These are phyloP conservation scores for Paraplagusia blochii DNA, from an alignment of 2,113 vertebrate genomes.

Conservation along the genomic window DNA sequence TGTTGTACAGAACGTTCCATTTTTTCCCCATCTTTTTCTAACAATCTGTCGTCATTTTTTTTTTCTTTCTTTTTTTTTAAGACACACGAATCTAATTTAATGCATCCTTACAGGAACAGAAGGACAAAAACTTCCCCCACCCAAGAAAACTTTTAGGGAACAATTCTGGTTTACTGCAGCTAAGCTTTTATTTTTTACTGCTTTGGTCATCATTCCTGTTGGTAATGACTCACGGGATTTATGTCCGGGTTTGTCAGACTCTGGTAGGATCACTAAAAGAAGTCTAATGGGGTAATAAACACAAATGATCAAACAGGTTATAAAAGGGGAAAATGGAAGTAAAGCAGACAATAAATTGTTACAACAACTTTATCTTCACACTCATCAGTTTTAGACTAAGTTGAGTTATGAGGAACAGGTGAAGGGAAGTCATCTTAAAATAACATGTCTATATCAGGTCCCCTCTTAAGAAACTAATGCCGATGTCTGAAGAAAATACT, in stretches of 20 bases:
- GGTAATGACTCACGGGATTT: background rate
- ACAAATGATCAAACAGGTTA: background rate
- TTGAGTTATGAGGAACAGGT: too few species aligned
- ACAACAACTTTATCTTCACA: background rate
- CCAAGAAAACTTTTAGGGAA: constrained; percentile 1
- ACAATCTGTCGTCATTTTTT: constrained; percentile 14
- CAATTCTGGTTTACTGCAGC: background rate
- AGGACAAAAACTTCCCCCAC: background rate
- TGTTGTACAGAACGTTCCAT: constrained; percentile 13
- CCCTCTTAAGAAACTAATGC: too few species aligned
- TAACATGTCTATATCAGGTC: too few species aligned
- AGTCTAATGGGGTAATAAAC: background rate
- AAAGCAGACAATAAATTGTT: background rate
- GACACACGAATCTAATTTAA: constrained; percentile 13
- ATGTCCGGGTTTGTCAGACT: constrained; percentile 4
- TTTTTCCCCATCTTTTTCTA: constrained; percentile 13
- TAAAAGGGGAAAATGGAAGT: background rate
- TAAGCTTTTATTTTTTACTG: background rate
- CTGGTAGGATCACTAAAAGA: background rate
- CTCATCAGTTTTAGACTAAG: background rate
- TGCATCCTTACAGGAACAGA: constrained; percentile 10
- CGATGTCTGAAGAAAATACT: too few species aligned
- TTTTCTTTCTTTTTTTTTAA: too few species aligned
- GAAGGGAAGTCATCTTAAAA: too few species aligned
- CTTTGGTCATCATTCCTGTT: background rate